Evolutionary conservation across 1,140 invertebrate genomes (phyloP).

Genomic region (Drosophila sulfurigaster): DNA sequence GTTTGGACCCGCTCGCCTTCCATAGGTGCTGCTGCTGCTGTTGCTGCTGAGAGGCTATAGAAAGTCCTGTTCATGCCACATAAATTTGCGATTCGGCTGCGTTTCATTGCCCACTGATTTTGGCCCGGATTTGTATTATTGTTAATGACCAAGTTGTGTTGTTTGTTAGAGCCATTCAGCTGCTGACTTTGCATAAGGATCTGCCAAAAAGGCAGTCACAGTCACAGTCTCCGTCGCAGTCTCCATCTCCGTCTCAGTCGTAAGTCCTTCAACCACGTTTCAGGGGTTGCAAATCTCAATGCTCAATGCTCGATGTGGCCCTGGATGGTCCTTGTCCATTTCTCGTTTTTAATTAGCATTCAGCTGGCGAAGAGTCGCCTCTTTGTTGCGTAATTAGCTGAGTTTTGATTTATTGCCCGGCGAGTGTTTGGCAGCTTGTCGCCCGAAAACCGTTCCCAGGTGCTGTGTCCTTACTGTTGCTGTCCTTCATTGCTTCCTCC

Average conservation of each 20-base stretch:
- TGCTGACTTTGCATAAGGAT: constrained; percentile 47
- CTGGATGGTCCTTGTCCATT: constrained; percentile 32
- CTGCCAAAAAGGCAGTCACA: constrained; percentile 30
- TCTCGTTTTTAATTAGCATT: constrained; percentile 78
- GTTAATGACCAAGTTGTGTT: constrained; percentile 72
- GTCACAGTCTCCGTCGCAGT: background rate
- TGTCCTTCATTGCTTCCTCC: background rate
- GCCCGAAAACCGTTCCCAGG: constrained; percentile 34
- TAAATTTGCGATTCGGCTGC: constrained; percentile 80
- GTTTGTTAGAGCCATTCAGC: constrained; percentile 46
- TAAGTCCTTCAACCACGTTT: constrained; percentile 22
- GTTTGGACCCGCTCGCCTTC: constrained; percentile 26
- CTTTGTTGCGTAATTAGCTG: constrained; percentile 83
- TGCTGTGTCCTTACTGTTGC: constrained; percentile 21
- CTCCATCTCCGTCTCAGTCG: background rate
- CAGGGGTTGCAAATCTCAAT: constrained; percentile 18
- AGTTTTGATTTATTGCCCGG: constrained; percentile 80
- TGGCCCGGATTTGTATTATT: constrained; percentile 69
- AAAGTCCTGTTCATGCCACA: constrained; percentile 59
- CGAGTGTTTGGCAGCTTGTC: constrained; percentile 49
- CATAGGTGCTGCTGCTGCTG: constrained; percentile 29
- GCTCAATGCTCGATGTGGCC: constrained; percentile 1
- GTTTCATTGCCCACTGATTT: constrained; percentile 69
- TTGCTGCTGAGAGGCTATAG: background rate
- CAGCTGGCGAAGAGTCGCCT: constrained; percentile 59